Percentiles rank a stretch among this genome's conserved stretches.
phyloP scores from a whole-genome alignment of 2,113 vertebrate species.

The Chaetura pelagica region DNA sequence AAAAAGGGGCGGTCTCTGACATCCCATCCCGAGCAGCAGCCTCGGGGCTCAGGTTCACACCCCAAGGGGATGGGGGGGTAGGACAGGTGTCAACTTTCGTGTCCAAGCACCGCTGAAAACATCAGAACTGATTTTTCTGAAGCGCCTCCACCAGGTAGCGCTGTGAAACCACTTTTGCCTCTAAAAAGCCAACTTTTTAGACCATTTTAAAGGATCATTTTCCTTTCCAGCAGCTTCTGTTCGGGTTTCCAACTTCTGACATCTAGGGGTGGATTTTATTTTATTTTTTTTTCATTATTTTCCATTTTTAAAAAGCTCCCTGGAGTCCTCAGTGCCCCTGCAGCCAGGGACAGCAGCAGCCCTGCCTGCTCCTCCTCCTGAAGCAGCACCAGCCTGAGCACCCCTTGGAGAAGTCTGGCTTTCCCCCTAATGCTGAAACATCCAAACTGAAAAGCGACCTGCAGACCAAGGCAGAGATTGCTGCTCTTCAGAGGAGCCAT shows the following conservation, averaged over 20 bases:
- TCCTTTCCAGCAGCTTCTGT: not conserved
- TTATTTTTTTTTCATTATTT: no score
- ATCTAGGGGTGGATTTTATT: fast-evolving
- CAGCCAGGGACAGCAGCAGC: no score
- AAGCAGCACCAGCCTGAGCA: not conserved
- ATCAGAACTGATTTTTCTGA: fast-evolving
- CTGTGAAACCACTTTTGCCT: not conserved
- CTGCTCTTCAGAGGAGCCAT: not conserved
- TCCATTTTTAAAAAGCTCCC: fast-evolving
- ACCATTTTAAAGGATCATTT: fast-evolving
- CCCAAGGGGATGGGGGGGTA: fast-evolving
- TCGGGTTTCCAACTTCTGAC: not conserved
- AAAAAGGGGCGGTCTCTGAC: not conserved
- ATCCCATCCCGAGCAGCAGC: not conserved
- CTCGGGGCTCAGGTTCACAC: fast-evolving
- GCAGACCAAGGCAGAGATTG: not conserved
- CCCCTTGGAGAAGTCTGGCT: fast-evolving
- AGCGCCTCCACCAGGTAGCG: slow-evolving; percentile 24
- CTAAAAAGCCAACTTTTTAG: not conserved
- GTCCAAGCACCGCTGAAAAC: fast-evolving
- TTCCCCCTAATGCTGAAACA: fast-evolving
- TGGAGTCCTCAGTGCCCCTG: not conserved
- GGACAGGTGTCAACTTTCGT: fast-evolving
- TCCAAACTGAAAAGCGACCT: fast-evolving
- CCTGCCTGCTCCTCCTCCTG: no score